Evolutionary conservation across 2,797 vertebrate species (phyloP).

Genomic region (Microctenopoma steveboyesi): DNA sequence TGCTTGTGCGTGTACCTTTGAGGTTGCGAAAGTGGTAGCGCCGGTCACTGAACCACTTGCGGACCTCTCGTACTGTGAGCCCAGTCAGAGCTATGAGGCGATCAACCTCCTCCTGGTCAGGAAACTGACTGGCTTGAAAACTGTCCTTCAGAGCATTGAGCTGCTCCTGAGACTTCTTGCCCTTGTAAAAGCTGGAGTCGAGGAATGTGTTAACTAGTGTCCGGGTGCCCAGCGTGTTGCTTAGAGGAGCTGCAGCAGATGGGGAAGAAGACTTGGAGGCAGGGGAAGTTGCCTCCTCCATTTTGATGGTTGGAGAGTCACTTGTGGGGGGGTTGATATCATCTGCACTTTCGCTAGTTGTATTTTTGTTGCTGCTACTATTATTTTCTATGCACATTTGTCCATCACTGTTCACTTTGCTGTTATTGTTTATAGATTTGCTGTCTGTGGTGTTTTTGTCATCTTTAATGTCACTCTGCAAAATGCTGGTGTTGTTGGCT

Average conservation of each 20-base stretch:
- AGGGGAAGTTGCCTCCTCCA: slow-evolving; percentile 73
- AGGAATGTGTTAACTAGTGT: slow-evolving; percentile 83
- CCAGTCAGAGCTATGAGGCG: slow-evolving; percentile 92
- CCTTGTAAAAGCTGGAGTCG: slow-evolving; percentile 90
- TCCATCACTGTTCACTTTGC: slow-evolving; percentile 30
- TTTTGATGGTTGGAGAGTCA: slow-evolving; percentile 48
- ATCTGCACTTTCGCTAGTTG: slow-evolving; percentile 46
- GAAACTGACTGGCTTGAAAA: slow-evolving; percentile 92
- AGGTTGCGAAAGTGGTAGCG: slow-evolving; percentile 95
- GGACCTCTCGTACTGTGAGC: slow-evolving; percentile 92
- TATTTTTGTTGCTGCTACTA: slow-evolving; percentile 37
- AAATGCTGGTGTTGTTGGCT: slow-evolving; percentile 31
- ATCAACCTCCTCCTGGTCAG: slow-evolving; percentile 93
- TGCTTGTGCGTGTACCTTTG: slow-evolving; percentile 76
- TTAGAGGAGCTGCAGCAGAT: slow-evolving; percentile 61
- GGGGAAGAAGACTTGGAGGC: slow-evolving; percentile 78
- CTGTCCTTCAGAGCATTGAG: slow-evolving; percentile 93
- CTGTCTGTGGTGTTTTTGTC: slow-evolving; percentile 50
- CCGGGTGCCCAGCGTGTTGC: slow-evolving; percentile 80
- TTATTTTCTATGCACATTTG: slow-evolving; percentile 51
- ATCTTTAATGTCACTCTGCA: slow-evolving; percentile 54
- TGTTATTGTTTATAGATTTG: slow-evolving; percentile 31
- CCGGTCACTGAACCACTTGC: slow-evolving; percentile 98
- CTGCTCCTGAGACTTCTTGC: slow-evolving; percentile 96
- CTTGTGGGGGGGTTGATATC: slow-evolving; percentile 34